Evolutionary conservation across 2,113 vertebrate species (phyloP), one percentile per base, ranked within the genome.

Genomic region (Eudyptes chrysolophus): DNA sequence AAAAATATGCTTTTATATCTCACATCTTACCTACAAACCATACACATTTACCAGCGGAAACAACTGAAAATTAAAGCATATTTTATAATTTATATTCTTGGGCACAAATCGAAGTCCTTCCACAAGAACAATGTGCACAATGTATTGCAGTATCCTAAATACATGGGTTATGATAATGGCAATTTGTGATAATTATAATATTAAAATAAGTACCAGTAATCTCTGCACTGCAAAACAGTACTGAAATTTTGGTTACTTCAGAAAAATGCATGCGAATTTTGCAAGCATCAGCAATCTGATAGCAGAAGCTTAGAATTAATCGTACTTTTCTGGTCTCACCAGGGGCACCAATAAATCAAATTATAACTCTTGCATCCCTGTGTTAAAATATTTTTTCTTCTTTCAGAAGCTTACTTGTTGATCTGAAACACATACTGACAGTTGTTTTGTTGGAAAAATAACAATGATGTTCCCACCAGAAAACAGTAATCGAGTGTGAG

Each of bases 251-350:
- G 18, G 27, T 77, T 91, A 98, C 95, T 96, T 98, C 94, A 57
- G 97, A 98, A 88, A 98, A 98, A 81, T 72, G 60, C 40, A 96
- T 54, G 49, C 89, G 82, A 57, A 95, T 69, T 61, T 95, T 80
- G 83, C 96, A 98, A 86, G 95, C 69, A 80, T 95, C 93, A 64
- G 84, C 97, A 92, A 98, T 88, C 87, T 98, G 97, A 69, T 51
- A 93, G 90, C 97, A 98, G 30, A 98, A 74, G 71, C 74, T 98
- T 93, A 97, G 94, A 60, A 98, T 48, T 62, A 97, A 85, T 19
- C 21, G 17, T 27, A 97, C 61, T 36, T 96, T 97, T 94, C 95
- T 97, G 87, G 95, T 98, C 54, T 98, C 91, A 36, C 94, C 97
- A 52, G 97, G 96, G 60, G 96, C 44, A 62, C 95, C 95, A 81